These are phyloP conservation scores for Pan troglodytes DNA, from an alignment of 2,113 vertebrate genomes.

Conservation along the genomic window NHGRI_mPanTro3-v2.1_pri NC_072403.2:108771001-108771500, in stretches of 20 bases:
- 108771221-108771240: neutral
- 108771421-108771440: no score
- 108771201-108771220: neutral
- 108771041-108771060: neutral
- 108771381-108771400: neutral
- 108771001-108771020: neutral
- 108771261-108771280: neutral
- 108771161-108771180: constrained; percentile 31
- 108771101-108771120: neutral
- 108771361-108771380: neutral
- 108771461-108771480: no score
- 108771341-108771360: neutral
- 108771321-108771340: neutral
- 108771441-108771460: no score
- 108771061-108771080: neutral
- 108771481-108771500: no score
- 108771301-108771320: neutral
- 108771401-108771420: no score
- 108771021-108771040: neutral
- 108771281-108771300: neutral
- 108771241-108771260: neutral
- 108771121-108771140: neutral
- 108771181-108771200: neutral
- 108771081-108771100: neutral
- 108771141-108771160: neutral